Evolutionary conservation across 2,888 invertebrate genomes (phyloP), one percentile per base, ranked within the genome.

Genomic region (Hypena proboscidalis): DNA sequence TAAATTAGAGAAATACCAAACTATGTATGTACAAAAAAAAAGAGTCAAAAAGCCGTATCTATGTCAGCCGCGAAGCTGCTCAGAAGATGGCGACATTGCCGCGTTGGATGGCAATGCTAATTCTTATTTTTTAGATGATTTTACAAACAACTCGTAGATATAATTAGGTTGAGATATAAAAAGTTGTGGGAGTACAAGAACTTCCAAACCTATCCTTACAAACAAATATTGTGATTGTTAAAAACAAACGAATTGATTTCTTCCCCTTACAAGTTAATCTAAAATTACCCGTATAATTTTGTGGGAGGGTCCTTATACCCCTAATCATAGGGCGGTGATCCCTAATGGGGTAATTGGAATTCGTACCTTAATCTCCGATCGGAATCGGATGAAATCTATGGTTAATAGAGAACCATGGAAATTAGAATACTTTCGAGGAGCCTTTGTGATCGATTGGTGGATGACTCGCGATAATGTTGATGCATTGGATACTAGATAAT

Each of bases 271-370:
- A 48, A 40, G 54, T 49, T 49, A 39, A 50, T 45, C 46, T 35
- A 25, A 48, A 44, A 47, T 63, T 36, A 51, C 55, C 33, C 30
- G 11, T 34, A 58, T 51, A 48, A 53, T 61, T 53, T 49, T 37
- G 52, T 54, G 48, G 57, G 55, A 33, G 42, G 37, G 30, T 51
- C 54, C 39, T 45, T 40, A 40, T 43, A n/a, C n/a, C n/a, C 29
- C 50, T 54, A 60, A 71, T 59, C 44, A 63, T 42, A 56, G 64
- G 70, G 72, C 62, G 64, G 59, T 50, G 36, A 41, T 34, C 61
- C 50, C 44, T 58, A 58, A 59, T 36, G 30, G 21, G 39, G 30
- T 60, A 62, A 65, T 62, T 31, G 50, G 47, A 40, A 52, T 47
- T 44, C 30, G 34, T 20, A 45, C 56, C 50, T 50, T 46, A 45